A percentile compares a stretch with the other conserved stretches of the same genome.
These are phyloP conservation scores for Campoplex capitator DNA, from an alignment of 2,888 invertebrate species.

Conservation along the genomic window DNA sequence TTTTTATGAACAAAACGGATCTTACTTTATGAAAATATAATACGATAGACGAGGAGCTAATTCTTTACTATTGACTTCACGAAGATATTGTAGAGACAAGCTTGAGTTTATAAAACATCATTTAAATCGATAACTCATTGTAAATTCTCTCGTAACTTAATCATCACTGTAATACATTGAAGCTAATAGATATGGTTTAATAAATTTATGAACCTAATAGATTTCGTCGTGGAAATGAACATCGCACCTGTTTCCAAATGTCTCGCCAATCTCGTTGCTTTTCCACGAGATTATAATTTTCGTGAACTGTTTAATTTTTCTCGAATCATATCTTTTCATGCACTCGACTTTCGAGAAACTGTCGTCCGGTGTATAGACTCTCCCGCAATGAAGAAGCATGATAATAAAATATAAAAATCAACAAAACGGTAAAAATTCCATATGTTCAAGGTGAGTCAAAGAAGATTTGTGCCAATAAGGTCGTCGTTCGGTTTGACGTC, in stretches of 20 bases:
- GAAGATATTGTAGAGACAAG: neutral
- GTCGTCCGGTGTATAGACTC: neutral
- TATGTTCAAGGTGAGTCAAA: neutral
- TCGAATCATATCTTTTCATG: neutral
- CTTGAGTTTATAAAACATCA: conserved; percentile 33
- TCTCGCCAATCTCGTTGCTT: neutral
- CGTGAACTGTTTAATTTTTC: too few relatives aligned
- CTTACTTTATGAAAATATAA: neutral
- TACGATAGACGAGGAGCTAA: neutral
- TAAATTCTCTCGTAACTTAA: conserved; percentile 13
- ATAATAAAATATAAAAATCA: neutral
- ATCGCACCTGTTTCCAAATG: neutral
- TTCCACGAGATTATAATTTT: neutral
- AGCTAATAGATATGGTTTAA: neutral
- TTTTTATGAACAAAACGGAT: neutral
- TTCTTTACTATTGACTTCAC: neutral
- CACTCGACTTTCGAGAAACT: neutral
- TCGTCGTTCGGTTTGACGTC: neutral
- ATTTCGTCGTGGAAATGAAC: neutral
- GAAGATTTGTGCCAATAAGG: neutral
- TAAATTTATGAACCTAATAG: neutral
- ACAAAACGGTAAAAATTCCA: neutral
- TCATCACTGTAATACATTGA: neutral
- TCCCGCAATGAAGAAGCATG: neutral
- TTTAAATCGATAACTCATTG: neutral